phyloP scores from a whole-genome alignment of 2,888 invertebrate genomes.

The Acholoe squamosa region DNA sequence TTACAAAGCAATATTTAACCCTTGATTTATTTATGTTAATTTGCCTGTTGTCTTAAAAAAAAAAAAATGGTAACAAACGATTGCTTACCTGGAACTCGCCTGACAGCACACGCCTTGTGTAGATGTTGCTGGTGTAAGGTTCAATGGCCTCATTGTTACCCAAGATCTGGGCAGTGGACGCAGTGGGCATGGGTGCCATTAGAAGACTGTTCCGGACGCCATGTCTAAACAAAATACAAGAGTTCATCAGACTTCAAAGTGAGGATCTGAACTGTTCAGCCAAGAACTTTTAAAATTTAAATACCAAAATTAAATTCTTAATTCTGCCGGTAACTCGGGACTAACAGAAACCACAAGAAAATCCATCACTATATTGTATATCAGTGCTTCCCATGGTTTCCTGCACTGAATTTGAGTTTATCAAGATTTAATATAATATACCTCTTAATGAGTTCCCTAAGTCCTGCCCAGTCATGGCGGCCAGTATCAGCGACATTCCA shows the following conservation, averaged over 20 bases:
- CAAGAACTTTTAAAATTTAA: too few species aligned
- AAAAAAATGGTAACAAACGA: too few species aligned
- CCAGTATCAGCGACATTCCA: constrained; percentile 94
- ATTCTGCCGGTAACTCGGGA: too few species aligned
- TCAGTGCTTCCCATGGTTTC: too few species aligned
- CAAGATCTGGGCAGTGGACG: constrained; percentile 98
- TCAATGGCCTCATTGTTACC: constrained; percentile 99
- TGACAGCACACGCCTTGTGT: constrained; percentile 94
- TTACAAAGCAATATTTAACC: too few species aligned
- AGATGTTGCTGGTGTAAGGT: constrained; percentile 98
- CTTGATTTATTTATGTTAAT: too few species aligned
- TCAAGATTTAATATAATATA: constrained; percentile 73
- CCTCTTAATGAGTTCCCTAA: constrained; percentile 93
- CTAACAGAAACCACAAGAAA: too few species aligned
- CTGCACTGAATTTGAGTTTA: background rate
- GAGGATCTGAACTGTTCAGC: too few species aligned
- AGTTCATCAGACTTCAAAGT: too few species aligned
- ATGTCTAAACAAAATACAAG: constrained; percentile 83
- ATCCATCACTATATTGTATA: too few species aligned
- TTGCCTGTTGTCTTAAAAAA: too few species aligned
- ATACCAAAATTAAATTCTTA: too few species aligned
- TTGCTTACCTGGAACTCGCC: constrained; percentile 91
- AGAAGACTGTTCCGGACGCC: constrained; percentile 96
- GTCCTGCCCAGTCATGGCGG: constrained; percentile 91
- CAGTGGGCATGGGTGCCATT: constrained; percentile 99